Conservation (phyloP, 2,797 vertebrate species). For the Sylvia borin region DNA sequence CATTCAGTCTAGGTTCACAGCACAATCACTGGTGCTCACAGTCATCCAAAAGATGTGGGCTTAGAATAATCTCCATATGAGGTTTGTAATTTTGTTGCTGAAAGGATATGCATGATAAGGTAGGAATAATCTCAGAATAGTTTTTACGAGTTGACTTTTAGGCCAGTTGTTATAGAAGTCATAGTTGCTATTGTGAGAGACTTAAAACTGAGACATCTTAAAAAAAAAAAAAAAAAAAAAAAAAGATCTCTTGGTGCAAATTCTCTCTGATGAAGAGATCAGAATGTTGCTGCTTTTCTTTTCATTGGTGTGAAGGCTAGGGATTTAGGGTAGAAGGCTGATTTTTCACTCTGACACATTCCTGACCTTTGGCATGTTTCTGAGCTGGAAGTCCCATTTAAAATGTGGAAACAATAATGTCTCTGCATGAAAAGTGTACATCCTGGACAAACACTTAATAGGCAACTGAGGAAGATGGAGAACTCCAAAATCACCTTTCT, state of each 20-base stretch:
- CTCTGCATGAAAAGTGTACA: neutral
- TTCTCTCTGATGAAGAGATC: neutral
- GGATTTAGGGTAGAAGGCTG: neutral
- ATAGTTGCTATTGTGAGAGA: neutral
- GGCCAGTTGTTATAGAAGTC: neutral
- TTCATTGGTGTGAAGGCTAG: neutral
- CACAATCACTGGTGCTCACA: neutral
- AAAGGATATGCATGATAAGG: neutral
- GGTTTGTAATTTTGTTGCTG: neutral
- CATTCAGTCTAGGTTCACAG: neutral
- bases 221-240: neutral
- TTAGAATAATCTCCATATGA: constrained; percentile 2
- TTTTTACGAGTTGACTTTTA: neutral
- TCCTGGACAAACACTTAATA: neutral
- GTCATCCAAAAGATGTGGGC: neutral
- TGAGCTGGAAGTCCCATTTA: neutral
- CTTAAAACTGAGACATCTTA: neutral
- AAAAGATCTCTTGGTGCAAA: neutral
- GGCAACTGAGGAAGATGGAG: neutral
- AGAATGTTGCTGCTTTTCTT: neutral
- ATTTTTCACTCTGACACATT: neutral
- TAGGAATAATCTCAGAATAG: neutral
- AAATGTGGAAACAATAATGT: neutral
- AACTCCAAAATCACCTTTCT: neutral
- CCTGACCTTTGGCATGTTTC: neutral